Evolutionary conservation across 2,888 invertebrate species (phyloP).

Genomic region (Polia nebulosa): DNA sequence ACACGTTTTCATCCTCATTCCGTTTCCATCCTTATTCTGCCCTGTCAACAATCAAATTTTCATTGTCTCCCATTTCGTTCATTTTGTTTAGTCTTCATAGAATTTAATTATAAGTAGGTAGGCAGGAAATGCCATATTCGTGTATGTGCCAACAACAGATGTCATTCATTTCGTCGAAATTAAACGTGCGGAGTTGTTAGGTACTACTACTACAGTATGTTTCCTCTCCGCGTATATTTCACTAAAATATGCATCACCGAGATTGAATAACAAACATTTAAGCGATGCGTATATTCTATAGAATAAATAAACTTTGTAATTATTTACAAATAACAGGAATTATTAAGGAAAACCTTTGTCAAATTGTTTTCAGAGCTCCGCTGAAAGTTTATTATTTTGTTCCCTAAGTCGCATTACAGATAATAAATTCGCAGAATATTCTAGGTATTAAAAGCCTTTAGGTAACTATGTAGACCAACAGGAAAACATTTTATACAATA

Average conservation of each 20-base stretch:
- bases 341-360: constrained; percentile 43
- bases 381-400: constrained; percentile 16
- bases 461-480: constrained; percentile 3
- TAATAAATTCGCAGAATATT: constrained; percentile 39
- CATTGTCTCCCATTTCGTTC: no score
- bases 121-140: constrained; percentile 19
- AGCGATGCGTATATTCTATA: background rate
- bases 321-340: constrained; percentile 45
- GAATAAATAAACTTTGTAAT: background rate
- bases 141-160: constrained; percentile 8
- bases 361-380: constrained; percentile 15
- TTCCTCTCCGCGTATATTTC: background rate
- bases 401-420: background rate
- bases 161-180: constrained; percentile 10
- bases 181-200: background rate
- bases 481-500: constrained; percentile 44
- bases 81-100: background rate
- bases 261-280: constrained; percentile 16
- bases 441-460: constrained; percentile 6
- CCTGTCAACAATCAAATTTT: no score
- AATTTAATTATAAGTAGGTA: background rate
- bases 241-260: constrained; percentile 19
- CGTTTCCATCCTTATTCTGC: no score
- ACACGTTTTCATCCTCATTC: background rate
- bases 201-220: background rate